Conservation (phyloP, 2,888 invertebrate species). For the Caenorhabditis zanzibari region DNA sequence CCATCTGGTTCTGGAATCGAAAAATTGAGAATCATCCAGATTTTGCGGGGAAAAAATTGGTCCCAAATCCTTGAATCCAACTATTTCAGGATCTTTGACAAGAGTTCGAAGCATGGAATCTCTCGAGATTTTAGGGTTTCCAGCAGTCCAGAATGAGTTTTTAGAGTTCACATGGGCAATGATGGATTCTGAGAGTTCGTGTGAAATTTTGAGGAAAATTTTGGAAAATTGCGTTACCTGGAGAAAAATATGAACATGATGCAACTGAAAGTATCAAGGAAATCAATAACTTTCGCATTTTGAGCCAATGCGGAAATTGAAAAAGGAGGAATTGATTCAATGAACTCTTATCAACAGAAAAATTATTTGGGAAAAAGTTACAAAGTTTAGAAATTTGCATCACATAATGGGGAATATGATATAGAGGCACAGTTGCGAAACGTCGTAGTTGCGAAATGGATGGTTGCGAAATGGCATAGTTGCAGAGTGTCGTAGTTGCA, state of each 20-base stretch:
- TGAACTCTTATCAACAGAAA: conserved; percentile 15
- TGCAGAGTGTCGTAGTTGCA: no score
- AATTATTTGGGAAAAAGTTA: background rate
- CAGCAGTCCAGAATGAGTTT: conserved; percentile 17
- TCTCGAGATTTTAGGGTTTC: background rate
- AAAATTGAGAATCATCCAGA: conserved; percentile 4
- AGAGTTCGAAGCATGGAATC: conserved; percentile 17
- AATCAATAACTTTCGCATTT: conserved; percentile 32
- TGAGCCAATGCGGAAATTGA: background rate
- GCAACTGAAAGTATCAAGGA: background rate
- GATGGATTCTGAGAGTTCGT: conserved; percentile 1
- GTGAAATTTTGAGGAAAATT: background rate
- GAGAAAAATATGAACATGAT: background rate
- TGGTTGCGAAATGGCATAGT: no score
- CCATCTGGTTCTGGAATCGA: conserved; percentile 20
- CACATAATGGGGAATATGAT: conserved; percentile 5
- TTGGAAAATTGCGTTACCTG: background rate
- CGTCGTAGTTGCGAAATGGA: no score
- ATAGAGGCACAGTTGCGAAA: background rate
- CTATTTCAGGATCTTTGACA: background rate
- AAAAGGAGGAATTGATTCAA: conserved; percentile 6
- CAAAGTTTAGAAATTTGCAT: conserved; percentile 35
- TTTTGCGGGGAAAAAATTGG: conserved; percentile 16
- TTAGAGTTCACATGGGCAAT: conserved; percentile 8
- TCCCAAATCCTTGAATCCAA: conserved; percentile 3